Evolutionary conservation across 2,888 invertebrate species (phyloP).

Genomic region (Fragum sueziense): DNA sequence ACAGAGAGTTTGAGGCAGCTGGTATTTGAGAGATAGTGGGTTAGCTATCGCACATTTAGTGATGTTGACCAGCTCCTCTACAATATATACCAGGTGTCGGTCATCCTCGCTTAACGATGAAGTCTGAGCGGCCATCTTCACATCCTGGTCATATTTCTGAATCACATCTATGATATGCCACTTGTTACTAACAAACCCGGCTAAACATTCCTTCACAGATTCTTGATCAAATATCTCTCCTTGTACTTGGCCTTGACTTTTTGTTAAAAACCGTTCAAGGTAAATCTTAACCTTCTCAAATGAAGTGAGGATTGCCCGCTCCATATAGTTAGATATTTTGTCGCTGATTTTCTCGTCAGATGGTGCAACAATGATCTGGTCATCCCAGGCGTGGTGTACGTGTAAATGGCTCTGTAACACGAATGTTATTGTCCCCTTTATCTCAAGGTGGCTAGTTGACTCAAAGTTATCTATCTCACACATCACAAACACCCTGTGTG

Average conservation of each 20-base stretch:
- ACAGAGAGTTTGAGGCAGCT: conserved; percentile 1
- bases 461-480: not conserved
- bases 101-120: conserved; percentile 3
- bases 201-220: not conserved
- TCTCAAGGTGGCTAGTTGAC: not conserved
- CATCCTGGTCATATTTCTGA: not conserved
- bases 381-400: not conserved
- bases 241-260: not conserved
- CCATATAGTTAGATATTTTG: conserved; percentile 12
- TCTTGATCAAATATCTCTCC: conserved; percentile 2
- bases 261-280: not conserved
- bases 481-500: conserved; percentile 1
- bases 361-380: conserved; percentile 3
- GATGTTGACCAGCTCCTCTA: not conserved
- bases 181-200: not conserved
- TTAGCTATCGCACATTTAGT: not conserved
- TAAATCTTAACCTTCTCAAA: conserved; percentile 1
- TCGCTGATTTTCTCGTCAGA: not conserved
- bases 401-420: not conserved
- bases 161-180: not conserved
- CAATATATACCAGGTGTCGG: not conserved
- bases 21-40: not conserved
- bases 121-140: not conserved
- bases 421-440: not conserved
- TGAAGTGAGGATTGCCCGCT: not conserved